Evolutionary conservation across 1,140 invertebrate species (phyloP), one percentile per base, ranked within the genome.

Genomic region (Leguminivora glycinivorella): DNA sequence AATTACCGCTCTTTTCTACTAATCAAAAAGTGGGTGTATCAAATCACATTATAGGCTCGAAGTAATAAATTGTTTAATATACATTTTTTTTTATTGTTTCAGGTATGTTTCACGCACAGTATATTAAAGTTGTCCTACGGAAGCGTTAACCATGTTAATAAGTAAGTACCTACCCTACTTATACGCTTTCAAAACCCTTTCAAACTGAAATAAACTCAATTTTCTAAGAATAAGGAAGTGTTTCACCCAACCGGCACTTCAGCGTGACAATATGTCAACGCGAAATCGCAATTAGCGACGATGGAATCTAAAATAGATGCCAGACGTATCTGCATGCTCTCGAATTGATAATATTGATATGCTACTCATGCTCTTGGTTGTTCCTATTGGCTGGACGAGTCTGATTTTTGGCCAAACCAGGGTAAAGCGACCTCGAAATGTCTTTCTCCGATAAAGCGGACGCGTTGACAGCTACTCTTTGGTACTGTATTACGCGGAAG

Each of bases 321-420:
- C 47, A 52, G 17, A 52, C 47, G 19, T 17, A 52, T 52, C 47
- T 52, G 47, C 47, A 52, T 52, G 47, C 47, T 52, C 47, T 52
- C 47, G 19, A 52, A 52, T 52, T 52, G 22, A 22, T 2, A 52
- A 9, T 22, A 52, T 52, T 52, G 22, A 22, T 2, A 52, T 22
- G 47, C 47, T 0, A 52, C 47, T 6, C 47, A 52, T 52, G n/a
- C 47, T 22, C 17, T 10, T 52, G 17, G 7, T 7, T 52, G 19
- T 19, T 52, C 47, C 7, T 2, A 3, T 52, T 47, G 43, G n/a
- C 43, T 17, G 43, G 9, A 22, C 17, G 47, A 22, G 19, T 19
- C 6, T 12, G 5, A 43, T 52, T 52, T 4, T 52, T 22, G 17
- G 6, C 10, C 19, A 0, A 52, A 10, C 47, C 47, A 52, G 17